Percentiles rank a stretch among this genome's conserved stretches.
Conservation (phyloP, 2,888 invertebrate genomes). For the Cistogaster globosa region DNA sequence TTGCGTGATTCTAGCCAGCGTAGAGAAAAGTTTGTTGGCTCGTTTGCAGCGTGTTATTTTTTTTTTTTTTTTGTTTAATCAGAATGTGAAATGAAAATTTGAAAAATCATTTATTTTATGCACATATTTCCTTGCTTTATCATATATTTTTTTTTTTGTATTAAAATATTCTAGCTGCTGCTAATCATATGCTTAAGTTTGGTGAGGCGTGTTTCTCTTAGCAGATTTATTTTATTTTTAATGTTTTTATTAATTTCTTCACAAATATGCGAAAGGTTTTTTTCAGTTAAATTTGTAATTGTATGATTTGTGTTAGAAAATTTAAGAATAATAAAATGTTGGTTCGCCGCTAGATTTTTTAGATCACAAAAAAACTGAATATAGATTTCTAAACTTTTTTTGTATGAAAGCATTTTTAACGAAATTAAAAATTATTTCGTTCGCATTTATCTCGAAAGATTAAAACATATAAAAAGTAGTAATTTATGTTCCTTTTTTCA, state of each 20-base stretch:
- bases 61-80: neutral
- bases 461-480: too few species aligned
- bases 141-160: neutral
- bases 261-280: neutral
- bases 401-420: too few species aligned
- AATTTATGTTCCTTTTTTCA: too few species aligned
- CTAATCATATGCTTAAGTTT: neutral
- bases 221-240: neutral
- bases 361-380: too few species aligned
- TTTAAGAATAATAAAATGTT: neutral
- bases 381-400: too few species aligned
- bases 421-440: too few species aligned
- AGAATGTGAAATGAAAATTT: slow-evolving; percentile 5
- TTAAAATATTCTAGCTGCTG: neutral
- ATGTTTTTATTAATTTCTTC: neutral
- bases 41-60: too few species aligned
- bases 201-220: neutral
- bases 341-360: neutral
- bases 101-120: slow-evolving; percentile 38
- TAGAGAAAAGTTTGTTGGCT: slow-evolving; percentile 1
- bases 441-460: too few species aligned
- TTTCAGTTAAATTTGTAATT: neutral
- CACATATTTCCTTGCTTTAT: slow-evolving; percentile 10
- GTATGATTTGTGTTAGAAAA: neutral
- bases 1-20: neutral